Base-by-base conservation (phyloP, 2,888 invertebrate species). In the Leucophenga montana region DNA sequence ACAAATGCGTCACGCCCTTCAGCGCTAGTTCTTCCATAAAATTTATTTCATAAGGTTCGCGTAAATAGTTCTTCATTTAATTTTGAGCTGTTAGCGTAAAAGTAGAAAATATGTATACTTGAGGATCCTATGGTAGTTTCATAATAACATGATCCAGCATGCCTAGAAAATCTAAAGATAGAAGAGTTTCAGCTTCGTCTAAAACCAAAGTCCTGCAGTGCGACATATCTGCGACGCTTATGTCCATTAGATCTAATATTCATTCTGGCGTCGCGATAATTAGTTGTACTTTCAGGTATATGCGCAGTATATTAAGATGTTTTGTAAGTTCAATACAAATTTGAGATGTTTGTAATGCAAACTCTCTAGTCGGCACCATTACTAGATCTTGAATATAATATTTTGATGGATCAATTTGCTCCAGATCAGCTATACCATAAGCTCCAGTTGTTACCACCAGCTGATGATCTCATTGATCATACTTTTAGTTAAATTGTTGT, bases 221-320 rank as follows among this genome's bases (percentile, higher is more conserved):
- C n/a, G n/a, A n/a, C n/a, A n/a, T n/a, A n/a, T n/a, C n/a, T n/a
- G n/a, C 97, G 81, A 92, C 93, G 89, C 95, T 94, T 90, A 99
- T 99, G 90, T 99, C 99, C 96, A 99, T 98, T 90, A 99, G 93
- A 93, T 99, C 99, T 88, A 99, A 93, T 90, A 99, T 99, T 89
- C 99, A 94, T 84, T 99, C 99, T 75, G 99, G 99, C 77, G 99
- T 99, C 76, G 99, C 99, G 88, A 99, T 98, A 86, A 99, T 97
- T 80, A 98, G 94, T 92, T 99, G 99, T 88, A 98, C 8, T 92
- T 97, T 97, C 90, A 98, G 97, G 91, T 98, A 98, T 89, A 99
- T 96, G 90, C 99, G 95, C 95, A 99, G 97, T 89, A 99, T 99
- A 90, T 99, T 99, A 90, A 99, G 93, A 90, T 99, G 98, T 90